phyloP scores from a whole-genome alignment of 2,888 invertebrate species.

The Physocephala rufipes region DNA sequence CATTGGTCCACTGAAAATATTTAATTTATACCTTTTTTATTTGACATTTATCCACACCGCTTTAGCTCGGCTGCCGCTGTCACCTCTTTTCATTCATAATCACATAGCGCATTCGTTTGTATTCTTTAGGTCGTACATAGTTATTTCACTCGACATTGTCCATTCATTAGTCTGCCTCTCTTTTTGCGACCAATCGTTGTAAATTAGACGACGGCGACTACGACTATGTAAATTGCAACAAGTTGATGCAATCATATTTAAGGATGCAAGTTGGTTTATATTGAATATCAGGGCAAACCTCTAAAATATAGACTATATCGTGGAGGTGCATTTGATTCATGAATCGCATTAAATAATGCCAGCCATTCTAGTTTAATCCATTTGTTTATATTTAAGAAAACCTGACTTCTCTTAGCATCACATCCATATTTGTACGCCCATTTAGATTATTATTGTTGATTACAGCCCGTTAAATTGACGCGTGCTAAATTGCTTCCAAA shows the following conservation, averaged over 20 bases:
- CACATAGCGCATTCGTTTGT: constrained; percentile 21
- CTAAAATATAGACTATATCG: too few species aligned
- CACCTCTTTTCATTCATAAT: constrained; percentile 18
- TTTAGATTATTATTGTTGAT: too few species aligned
- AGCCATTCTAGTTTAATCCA: constrained; percentile 3
- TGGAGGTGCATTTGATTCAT: too few species aligned
- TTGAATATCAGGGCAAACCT: too few species aligned
- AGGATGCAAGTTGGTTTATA: constrained; percentile 24
- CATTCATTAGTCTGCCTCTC: neutral
- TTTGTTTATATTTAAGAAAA: neutral
- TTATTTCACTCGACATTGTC: neutral
- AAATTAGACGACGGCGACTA: too few species aligned
- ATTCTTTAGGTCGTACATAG: constrained; percentile 11
- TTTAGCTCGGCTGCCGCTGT: neutral
- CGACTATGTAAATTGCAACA: too few species aligned
- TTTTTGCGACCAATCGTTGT: constrained; percentile 3
- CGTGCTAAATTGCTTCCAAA: constrained; percentile 38
- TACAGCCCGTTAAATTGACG: constrained; percentile 37
- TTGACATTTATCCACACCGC: constrained; percentile 1
- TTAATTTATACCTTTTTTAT: neutral
- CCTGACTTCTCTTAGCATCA: too few species aligned
- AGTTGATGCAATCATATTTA: constrained; percentile 9
- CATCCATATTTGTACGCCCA: too few species aligned
- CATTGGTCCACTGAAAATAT: constrained; percentile 20
- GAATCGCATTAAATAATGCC: neutral